phyloP scores from a whole-genome alignment of 2,113 vertebrate genomes.

The Polypterus senegalus region DNA sequence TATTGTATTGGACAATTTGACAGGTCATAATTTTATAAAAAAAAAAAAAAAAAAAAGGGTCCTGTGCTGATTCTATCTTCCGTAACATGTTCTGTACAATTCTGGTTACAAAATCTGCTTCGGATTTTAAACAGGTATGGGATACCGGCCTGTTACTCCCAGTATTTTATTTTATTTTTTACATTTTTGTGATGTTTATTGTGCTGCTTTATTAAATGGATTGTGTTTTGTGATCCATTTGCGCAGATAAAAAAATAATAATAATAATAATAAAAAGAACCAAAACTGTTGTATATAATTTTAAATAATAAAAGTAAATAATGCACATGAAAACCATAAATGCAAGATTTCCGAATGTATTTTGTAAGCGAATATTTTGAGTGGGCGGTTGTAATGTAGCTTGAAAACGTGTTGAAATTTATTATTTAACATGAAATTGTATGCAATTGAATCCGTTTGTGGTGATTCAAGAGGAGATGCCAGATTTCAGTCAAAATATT shows the following conservation, averaged over 20 bases:
- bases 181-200: conserved; percentile 20
- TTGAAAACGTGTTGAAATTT: too few species aligned
- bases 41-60: conserved; percentile 29
- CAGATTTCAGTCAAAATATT: too few species aligned
- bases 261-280: conserved; percentile 5
- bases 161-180: conserved; percentile 22
- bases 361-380: conserved; percentile 23
- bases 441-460: too few species aligned
- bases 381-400: too few species aligned
- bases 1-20: conserved; percentile 31
- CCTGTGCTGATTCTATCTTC: conserved; percentile 25
- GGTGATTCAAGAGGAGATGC: too few species aligned
- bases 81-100: conserved; percentile 19
- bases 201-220: conserved; percentile 19
- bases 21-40: conserved; percentile 43
- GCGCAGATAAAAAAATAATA: conserved; percentile 12
- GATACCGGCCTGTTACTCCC: conserved; percentile 18
- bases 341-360: conserved; percentile 30
- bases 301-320: conserved; percentile 25
- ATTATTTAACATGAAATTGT: too few species aligned
- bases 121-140: conserved; percentile 23
- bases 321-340: conserved; percentile 26
- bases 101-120: conserved; percentile 14
- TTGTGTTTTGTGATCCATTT: conserved; percentile 19
- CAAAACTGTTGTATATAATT: conserved; percentile 19